A percentile compares a stretch with the other conserved stretches of the same genome.
phyloP scores from a whole-genome alignment of 2,113 vertebrate genomes.

The Bagarius yarrelli region DNA sequence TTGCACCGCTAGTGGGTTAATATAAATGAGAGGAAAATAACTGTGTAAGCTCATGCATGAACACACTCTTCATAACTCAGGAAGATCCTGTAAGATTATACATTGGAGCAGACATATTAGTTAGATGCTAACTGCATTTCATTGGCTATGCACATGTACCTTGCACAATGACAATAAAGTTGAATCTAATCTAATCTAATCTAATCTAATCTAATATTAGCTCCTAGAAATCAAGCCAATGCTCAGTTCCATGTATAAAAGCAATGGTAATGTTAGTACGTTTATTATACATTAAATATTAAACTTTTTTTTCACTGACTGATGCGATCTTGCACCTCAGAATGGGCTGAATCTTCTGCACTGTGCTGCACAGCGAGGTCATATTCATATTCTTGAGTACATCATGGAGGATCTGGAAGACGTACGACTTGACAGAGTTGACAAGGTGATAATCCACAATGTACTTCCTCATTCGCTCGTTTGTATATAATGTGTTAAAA shows the following conservation, averaged over 20 bases:
- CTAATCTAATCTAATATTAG: too few relatives aligned
- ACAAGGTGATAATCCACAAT: conserved; percentile 65
- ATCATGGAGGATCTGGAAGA: conserved; percentile 83
- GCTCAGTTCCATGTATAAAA: background rate
- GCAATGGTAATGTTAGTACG: too few relatives aligned
- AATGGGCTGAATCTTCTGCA: conserved; percentile 82
- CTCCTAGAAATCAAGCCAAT: background rate
- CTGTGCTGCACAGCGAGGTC: conserved; percentile 83
- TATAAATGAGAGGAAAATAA: background rate
- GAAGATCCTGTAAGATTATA: too few relatives aligned
- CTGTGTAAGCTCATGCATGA: background rate
- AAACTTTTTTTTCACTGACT: background rate
- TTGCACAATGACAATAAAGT: too few relatives aligned
- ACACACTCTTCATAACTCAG: background rate
- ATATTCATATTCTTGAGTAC: conserved; percentile 76
- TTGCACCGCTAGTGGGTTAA: background rate
- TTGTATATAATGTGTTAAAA: background rate
- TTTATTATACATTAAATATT: background rate
- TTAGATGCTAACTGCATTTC: too few relatives aligned
- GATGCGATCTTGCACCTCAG: conserved; percentile 57
- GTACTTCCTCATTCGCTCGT: background rate
- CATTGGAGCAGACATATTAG: too few relatives aligned
- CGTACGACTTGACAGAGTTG: conserved; percentile 71
- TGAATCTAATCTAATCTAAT: too few relatives aligned
- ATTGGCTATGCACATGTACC: too few relatives aligned